Evolutionary conservation across 2,797 vertebrate genomes (phyloP).

Genomic region (Nyctibius grandis): DNA sequence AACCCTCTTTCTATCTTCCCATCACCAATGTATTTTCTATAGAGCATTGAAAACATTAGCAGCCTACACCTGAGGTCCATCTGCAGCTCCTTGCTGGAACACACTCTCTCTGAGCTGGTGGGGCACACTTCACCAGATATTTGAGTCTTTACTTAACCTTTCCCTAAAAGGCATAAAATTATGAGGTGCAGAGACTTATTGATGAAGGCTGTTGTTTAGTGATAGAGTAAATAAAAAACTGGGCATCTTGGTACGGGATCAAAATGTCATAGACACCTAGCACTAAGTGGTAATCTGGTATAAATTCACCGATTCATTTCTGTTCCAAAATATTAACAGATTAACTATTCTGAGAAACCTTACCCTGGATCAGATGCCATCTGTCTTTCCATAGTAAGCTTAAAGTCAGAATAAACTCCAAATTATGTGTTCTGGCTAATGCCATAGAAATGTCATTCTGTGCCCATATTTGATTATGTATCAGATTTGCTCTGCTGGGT

Average conservation of each 20-base stretch:
- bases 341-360: slow-evolving; percentile 27
- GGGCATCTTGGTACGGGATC: not conserved
- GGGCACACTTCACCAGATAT: not conserved
- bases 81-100: not conserved
- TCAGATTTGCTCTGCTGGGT: slow-evolving; percentile 18
- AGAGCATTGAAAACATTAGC: not conserved
- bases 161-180: not conserved
- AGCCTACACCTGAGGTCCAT: not conserved
- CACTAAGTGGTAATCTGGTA: not conserved
- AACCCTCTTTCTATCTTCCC: not conserved
- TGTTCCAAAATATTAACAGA: not conserved
- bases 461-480: slow-evolving; percentile 1
- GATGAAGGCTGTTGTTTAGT: not conserved
- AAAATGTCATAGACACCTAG: not conserved
- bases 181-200: not conserved
- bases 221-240: not conserved
- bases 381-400: slow-evolving; percentile 14
- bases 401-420: slow-evolving; percentile 22
- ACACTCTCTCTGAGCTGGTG: not conserved
- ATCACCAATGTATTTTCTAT: not conserved
- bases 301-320: slow-evolving; percentile 2
- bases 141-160: not conserved
- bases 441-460: slow-evolving; percentile 21
- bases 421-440: slow-evolving; percentile 11
- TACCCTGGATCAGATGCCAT: slow-evolving; percentile 13